A percentile compares a stretch with the other conserved stretches of the same genome.
These are phyloP conservation scores for Leucosticte australis DNA, from an alignment of 2,113 vertebrate species.

Conservation along the genomic window DNA sequence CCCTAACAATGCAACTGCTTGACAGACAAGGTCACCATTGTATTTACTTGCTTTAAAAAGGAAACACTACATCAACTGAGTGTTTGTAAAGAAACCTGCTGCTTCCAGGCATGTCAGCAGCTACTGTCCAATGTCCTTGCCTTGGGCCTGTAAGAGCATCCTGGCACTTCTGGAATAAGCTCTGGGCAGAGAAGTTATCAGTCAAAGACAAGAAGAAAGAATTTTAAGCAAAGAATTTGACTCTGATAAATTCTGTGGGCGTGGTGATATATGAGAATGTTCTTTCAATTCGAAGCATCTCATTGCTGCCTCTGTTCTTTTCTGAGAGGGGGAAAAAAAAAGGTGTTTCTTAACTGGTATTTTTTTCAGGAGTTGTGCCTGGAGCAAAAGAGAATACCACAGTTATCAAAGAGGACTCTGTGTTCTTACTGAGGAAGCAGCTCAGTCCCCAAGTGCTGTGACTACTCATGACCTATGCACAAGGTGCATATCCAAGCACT, in stretches of 20 bases:
- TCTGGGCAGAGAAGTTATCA: neutral
- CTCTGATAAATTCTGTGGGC: neutral
- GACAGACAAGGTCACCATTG: neutral
- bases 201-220: neutral
- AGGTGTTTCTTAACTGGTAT: neutral
- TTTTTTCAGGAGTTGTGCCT: neutral
- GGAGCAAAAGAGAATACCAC: neutral
- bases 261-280: neutral
- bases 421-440: constrained; percentile 1
- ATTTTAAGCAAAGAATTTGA: neutral
- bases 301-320: neutral
- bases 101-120: neutral
- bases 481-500: neutral
- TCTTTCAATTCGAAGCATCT: neutral
- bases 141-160: neutral
- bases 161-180: neutral
- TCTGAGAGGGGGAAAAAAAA: too few species aligned
- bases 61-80: neutral
- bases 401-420: neutral
- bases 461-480: neutral
- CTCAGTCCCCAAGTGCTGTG: neutral
- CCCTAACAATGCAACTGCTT: neutral
- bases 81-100: neutral
- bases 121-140: neutral
- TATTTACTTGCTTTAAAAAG: neutral